Evolutionary conservation across 2,797 vertebrate species (phyloP).

Genomic region (Cygnus olor): DNA sequence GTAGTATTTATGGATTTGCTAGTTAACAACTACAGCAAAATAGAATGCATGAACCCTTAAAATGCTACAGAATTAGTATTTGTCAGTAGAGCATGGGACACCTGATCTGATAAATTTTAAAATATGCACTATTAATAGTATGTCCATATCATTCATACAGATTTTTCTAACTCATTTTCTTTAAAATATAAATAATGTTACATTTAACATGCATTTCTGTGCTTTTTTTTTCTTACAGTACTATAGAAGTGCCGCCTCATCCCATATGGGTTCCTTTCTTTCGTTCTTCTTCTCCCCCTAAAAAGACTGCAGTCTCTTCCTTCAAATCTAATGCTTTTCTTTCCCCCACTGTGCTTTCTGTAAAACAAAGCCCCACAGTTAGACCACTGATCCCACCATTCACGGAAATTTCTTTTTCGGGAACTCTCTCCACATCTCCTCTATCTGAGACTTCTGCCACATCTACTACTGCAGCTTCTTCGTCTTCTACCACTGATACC

Average conservation of each 20-base stretch:
- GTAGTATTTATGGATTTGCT: neutral
- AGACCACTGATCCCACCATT: neutral
- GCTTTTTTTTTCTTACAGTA: constrained; percentile 62
- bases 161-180: neutral
- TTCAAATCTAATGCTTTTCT: constrained; percentile 12
- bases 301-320: neutral
- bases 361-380: neutral
- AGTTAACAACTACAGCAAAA: neutral
- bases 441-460: neutral
- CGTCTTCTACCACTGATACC: neutral
- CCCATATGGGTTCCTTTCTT: constrained; percentile 29
- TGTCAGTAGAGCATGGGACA: neutral
- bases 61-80: neutral
- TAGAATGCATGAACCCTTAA: neutral
- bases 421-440: neutral
- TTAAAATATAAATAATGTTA: neutral
- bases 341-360: neutral
- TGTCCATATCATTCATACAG: neutral
- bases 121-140: neutral
- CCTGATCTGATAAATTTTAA: neutral
- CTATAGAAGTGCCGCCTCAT: constrained; percentile 62
- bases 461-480: neutral
- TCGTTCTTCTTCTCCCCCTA: constrained; percentile 8
- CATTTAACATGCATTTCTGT: constrained; percentile 15
- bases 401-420: neutral